phyloP scores from a whole-genome alignment of 2,888 invertebrate species.

The Adela reaumurella region DNA sequence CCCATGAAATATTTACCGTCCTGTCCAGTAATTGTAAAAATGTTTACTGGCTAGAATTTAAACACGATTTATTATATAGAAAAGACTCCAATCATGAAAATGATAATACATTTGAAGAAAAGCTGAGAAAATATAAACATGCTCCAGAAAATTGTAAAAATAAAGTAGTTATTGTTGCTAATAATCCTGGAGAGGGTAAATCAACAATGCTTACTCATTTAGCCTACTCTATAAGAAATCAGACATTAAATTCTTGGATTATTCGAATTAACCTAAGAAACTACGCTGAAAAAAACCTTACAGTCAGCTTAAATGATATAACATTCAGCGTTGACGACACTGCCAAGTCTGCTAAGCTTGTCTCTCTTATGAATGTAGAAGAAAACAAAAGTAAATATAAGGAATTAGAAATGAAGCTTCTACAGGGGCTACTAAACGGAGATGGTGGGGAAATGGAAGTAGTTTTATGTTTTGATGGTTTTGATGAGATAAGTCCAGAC shows the following conservation, averaged over 20 bases:
- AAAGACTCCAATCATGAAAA: not conserved
- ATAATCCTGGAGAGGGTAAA: not conserved
- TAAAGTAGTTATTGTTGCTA: not conserved
- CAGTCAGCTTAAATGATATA: not conserved
- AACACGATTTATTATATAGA: not conserved
- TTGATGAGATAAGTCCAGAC: not conserved
- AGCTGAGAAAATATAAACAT: not conserved
- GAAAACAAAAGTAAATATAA: no score
- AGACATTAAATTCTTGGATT: not conserved
- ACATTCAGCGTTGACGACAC: not conserved
- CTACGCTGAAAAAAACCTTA: not conserved
- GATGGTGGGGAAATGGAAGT: not conserved
- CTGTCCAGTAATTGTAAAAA: not conserved
- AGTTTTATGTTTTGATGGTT: not conserved
- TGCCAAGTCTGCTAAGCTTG: not conserved
- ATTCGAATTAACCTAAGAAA: not conserved
- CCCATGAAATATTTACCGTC: no score
- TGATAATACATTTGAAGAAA: not conserved
- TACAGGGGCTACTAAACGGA: not conserved
- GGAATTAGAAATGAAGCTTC: not conserved
- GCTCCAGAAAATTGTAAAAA: not conserved
- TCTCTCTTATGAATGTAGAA: not conserved
- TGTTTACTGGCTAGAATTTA: not conserved
- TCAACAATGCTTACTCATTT: not conserved
- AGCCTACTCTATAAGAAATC: no score